Conservation (phyloP, 1,140 invertebrate genomes). For the Brachionus angularis region DNA sequence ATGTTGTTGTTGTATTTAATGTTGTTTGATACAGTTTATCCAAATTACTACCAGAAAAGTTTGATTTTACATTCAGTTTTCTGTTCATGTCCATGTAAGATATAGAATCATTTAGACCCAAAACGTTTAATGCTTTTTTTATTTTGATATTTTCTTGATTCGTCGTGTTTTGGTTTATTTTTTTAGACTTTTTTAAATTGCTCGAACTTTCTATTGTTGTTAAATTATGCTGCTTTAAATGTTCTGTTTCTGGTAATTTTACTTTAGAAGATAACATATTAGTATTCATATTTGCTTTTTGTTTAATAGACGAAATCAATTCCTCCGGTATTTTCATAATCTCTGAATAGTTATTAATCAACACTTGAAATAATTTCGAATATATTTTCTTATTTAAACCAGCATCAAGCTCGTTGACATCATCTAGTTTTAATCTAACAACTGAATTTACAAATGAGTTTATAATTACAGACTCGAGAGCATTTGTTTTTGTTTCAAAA, state of each 20-base stretch:
- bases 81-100: background rate
- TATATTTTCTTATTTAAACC: too few species aligned
- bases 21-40: background rate
- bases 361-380: slow-evolving; percentile 14
- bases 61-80: background rate
- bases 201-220: too few species aligned
- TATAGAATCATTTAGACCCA: slow-evolving; percentile 26
- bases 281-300: too few species aligned
- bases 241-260: too few species aligned
- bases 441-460: background rate
- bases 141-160: slow-evolving; percentile 10
- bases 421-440: background rate
- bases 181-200: too few species aligned
- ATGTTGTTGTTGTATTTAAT: background rate
- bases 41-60: background rate
- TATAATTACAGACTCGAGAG: background rate
- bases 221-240: too few species aligned
- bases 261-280: too few species aligned
- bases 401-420: background rate
- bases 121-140: slow-evolving; percentile 34
- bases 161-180: too few species aligned
- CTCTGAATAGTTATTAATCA: slow-evolving; percentile 41
- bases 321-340: slow-evolving; percentile 38
- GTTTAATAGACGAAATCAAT: slow-evolving; percentile 13
- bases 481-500: background rate